phyloP scores from a whole-genome alignment of 2,797 vertebrate species.

The Miichthys miiuy region DNA sequence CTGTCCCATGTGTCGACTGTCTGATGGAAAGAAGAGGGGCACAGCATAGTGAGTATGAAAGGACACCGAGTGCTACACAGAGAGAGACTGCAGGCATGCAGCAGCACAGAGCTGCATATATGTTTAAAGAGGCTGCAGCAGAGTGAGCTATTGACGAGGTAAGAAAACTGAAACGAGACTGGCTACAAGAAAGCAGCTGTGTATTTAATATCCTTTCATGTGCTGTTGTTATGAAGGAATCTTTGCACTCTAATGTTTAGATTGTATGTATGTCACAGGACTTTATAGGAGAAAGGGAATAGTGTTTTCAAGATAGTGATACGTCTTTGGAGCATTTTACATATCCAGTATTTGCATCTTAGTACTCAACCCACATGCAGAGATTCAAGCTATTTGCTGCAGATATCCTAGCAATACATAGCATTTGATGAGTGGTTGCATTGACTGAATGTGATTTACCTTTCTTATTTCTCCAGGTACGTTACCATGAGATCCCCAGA shows the following conservation, averaged over 20 bases:
- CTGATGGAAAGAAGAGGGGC: constrained; percentile 76
- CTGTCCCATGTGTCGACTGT: constrained; percentile 75
- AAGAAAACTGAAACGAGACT: constrained; percentile 56
- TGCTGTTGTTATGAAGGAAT: constrained; percentile 9
- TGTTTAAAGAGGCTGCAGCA: constrained; percentile 75
- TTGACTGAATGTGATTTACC: constrained; percentile 16
- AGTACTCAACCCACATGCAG: not conserved
- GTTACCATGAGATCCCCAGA: constrained; percentile 37
- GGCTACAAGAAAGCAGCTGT: constrained; percentile 9
- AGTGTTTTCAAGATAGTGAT: not conserved
- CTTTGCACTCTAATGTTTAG: constrained; percentile 4
- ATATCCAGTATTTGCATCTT: constrained; percentile 12
- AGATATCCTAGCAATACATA: not conserved
- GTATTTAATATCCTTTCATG: not conserved
- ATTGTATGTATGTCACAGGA: constrained; percentile 16
- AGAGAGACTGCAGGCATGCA: constrained; percentile 75
- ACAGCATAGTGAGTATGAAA: constrained; percentile 72
- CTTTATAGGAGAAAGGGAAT: not conserved
- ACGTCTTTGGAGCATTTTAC: not conserved
- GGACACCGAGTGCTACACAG: constrained; percentile 65
- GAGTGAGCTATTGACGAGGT: constrained; percentile 64
- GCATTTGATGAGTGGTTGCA: not conserved
- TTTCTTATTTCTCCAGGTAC: constrained; percentile 55
- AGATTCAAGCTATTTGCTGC: constrained; percentile 8
- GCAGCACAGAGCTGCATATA: constrained; percentile 63